Evolutionary conservation across 2,113 vertebrate genomes (phyloP).

Genomic region (Microtus oregoni): DNA sequence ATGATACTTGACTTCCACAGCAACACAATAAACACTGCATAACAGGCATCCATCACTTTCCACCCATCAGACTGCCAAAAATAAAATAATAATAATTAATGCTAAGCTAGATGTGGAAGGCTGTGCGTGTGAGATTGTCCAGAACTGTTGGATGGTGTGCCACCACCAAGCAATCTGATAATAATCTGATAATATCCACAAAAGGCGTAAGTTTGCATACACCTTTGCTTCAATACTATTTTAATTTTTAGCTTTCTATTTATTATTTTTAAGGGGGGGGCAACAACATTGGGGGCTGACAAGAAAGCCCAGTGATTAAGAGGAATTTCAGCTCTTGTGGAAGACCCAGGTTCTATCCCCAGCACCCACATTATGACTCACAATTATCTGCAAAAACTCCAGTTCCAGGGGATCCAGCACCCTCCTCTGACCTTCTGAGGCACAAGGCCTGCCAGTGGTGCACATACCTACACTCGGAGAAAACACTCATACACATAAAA

Average conservation of each 20-base stretch:
- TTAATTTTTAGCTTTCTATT: not conserved
- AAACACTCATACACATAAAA: not conserved
- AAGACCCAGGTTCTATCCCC: not conserved
- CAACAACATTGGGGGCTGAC: not conserved
- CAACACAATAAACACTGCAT: not conserved
- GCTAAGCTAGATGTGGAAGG: not conserved
- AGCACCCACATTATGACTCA: not conserved
- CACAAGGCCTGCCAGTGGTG: not conserved
- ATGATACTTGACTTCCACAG: not conserved
- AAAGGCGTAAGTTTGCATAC: not conserved
- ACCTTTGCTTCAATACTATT: not conserved
- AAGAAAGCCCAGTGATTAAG: not conserved
- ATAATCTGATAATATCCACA: not conserved
- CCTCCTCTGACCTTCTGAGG: not conserved
- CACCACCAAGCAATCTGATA: not conserved
- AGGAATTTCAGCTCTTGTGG: not conserved
- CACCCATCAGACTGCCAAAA: conserved; percentile 26
- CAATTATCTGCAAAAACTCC: not conserved
- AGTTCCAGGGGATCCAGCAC: too few relatives aligned
- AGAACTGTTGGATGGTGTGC: not conserved
- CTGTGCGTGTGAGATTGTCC: not conserved
- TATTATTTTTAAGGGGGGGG: not conserved
- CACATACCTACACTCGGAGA: not conserved
- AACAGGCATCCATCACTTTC: not conserved
- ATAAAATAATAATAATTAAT: not conserved